Conservation (phyloP, 2,797 vertebrate genomes). For the Hozukius guyotensis region DNA sequence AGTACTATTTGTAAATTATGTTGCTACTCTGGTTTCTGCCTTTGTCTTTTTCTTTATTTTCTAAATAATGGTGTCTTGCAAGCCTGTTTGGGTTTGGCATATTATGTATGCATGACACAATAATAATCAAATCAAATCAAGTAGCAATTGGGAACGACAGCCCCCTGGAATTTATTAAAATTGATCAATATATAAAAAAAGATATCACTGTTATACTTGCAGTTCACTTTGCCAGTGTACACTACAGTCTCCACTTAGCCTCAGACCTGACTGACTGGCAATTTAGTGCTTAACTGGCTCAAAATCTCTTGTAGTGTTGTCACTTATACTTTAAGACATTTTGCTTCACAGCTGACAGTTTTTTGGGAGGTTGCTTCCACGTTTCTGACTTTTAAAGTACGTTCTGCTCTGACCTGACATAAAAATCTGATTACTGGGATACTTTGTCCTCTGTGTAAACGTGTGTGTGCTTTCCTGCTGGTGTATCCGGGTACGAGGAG, state of each 20-base stretch:
- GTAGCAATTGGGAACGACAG: background rate
- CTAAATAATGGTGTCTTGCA: too few species aligned
- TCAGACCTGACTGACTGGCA: slow-evolving; percentile 4
- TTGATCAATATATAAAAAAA: background rate
- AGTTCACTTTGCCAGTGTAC: background rate
- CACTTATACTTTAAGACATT: slow-evolving; percentile 1
- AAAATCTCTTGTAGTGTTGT: background rate
- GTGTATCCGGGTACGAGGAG: slow-evolving; percentile 54
- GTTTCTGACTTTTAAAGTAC: background rate
- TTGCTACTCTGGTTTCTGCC: too few species aligned
- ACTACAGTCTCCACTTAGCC: background rate
- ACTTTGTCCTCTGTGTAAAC: background rate
- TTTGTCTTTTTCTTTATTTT: too few species aligned
- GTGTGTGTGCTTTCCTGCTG: slow-evolving; percentile 27
- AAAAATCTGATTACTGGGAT: background rate
- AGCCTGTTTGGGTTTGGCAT: too few species aligned
- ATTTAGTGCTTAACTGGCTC: background rate
- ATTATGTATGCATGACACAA: too few species aligned
- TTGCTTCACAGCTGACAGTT: background rate
- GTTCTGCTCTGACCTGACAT: background rate
- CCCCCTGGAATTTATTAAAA: background rate
- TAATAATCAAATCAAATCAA: background rate
- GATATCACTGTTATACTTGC: background rate
- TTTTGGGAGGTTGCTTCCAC: background rate
- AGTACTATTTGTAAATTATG: too few species aligned